These are phyloP conservation scores for Aramus guarauna DNA, from an alignment of 2,113 vertebrate genomes.

Conservation along the genomic window DNA sequence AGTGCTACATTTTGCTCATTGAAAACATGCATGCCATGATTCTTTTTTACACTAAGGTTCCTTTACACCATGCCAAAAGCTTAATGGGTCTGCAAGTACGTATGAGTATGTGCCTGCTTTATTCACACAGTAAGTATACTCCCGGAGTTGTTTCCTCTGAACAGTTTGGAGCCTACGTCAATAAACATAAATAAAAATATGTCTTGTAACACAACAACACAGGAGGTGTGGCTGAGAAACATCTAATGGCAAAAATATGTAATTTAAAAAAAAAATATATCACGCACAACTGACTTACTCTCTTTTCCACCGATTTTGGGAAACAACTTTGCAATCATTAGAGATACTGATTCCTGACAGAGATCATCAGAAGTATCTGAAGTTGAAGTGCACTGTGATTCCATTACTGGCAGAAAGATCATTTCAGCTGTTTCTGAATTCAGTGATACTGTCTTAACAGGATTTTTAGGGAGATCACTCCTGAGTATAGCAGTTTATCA, in stretches of 20 bases:
- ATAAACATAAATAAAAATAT: background rate
- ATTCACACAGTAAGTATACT: background rate
- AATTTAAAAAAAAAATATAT: background rate
- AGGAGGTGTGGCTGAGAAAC: background rate
- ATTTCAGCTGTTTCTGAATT: background rate
- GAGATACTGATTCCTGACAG: background rate
- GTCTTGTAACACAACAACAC: background rate
- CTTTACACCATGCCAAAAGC: conserved; percentile 40
- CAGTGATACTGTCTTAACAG: background rate
- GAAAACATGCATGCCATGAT: conserved; percentile 31
- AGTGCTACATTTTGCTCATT: conserved; percentile 59
- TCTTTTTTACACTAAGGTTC: conserved; percentile 42
- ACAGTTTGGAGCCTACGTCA: background rate
- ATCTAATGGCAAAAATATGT: background rate
- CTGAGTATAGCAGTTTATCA: background rate
- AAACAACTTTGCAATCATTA: background rate
- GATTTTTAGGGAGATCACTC: background rate
- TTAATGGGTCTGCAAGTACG: conserved; percentile 22
- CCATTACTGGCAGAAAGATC: background rate
- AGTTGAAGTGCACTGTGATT: background rate
- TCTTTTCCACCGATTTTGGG: background rate
- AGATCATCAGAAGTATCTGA: background rate
- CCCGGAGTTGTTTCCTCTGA: background rate
- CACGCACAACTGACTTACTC: background rate
- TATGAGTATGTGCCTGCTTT: background rate